Evolutionary conservation across 2,797 vertebrate genomes (phyloP), one percentile per base, ranked within the genome.

Genomic region (Salarias fasciatus): DNA sequence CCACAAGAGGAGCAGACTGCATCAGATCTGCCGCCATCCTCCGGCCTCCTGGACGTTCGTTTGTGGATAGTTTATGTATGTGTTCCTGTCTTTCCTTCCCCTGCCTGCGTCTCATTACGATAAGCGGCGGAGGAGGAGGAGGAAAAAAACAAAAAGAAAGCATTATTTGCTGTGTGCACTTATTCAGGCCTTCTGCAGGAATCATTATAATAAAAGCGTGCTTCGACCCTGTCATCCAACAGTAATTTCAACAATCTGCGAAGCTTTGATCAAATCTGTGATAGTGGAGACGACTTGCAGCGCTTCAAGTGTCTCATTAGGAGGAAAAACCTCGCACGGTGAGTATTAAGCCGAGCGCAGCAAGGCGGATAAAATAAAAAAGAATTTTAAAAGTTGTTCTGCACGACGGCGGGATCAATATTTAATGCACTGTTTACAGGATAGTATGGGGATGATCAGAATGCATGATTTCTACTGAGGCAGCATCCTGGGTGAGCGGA

Each of bases 381-480:
- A 53, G 36, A 4, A 38, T 8, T 15, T 62, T 66, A 60, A 51
- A 61, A 42, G 36, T 46, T 73, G 47, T 59, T 61, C 43, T 69
- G 65, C 53, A 54, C 37, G 63, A 69, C 72, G 42, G 43, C 37
- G 0, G 53, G 40, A 79, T 91, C 62, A 88, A 87, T 87, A 83
- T 86, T 89, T 87, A 72, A 87, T 87, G 75, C 18, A 6, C 49
- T 75, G 68, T 83, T 81, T 80, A 70, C 79, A 71, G 75, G 67
- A 55, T 55, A 62, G 56, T 60, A 82, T 64, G 13, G 38, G 52
- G 59, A 59, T 2, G 40, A 85, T 77, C 59, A 45, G 70, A 79
- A 77, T 69, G 64, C 51, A 40, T n/a, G 57, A 52, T 57, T 72
- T 63, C 45, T 31, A 78, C 66, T 59, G 75, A 77, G 58, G 64